Evolutionary conservation across 2,113 vertebrate species (phyloP).

Genomic region (Spilogale gracilis): DNA sequence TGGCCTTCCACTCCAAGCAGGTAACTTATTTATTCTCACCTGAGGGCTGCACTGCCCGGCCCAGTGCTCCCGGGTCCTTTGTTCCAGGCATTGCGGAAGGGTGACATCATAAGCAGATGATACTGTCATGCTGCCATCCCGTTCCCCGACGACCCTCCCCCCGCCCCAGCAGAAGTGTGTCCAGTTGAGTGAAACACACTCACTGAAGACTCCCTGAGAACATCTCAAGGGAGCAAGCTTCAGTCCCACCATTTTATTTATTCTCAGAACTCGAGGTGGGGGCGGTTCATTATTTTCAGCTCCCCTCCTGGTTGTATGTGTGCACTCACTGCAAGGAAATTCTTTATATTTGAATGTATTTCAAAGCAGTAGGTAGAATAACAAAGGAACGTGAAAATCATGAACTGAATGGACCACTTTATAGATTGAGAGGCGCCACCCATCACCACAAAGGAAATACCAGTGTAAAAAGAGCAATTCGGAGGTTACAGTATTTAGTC

Average conservation of each 20-base stretch:
- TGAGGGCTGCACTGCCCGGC: not conserved
- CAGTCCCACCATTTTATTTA: constrained; percentile 87
- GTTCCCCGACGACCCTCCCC: not conserved
- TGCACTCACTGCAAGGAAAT: constrained; percentile 84
- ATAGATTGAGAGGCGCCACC: constrained; percentile 76
- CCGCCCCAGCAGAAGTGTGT: constrained; percentile 69
- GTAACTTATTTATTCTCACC: constrained; percentile 39
- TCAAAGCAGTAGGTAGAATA: constrained; percentile 87
- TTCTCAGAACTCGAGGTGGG: constrained; percentile 82
- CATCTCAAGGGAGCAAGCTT: constrained; percentile 74
- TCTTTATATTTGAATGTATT: constrained; percentile 93
- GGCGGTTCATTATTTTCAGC: constrained; percentile 78
- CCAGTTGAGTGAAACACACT: constrained; percentile 71
- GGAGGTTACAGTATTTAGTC: constrained; percentile 73
- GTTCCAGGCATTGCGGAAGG: constrained; percentile 82
- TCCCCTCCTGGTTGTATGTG: constrained; percentile 83
- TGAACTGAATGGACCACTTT: constrained; percentile 80
- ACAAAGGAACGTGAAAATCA: constrained; percentile 75
- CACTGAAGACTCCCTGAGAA: constrained; percentile 74
- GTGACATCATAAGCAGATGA: constrained; percentile 75
- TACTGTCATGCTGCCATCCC: constrained; percentile 53
- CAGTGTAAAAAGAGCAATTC: constrained; percentile 57
- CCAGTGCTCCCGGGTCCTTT: constrained; percentile 53
- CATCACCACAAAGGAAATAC: constrained; percentile 70
- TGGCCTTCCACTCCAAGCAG: constrained; percentile 33